Conservation (phyloP, 2,888 invertebrate genomes). For the Hypena proboscidalis region DNA sequence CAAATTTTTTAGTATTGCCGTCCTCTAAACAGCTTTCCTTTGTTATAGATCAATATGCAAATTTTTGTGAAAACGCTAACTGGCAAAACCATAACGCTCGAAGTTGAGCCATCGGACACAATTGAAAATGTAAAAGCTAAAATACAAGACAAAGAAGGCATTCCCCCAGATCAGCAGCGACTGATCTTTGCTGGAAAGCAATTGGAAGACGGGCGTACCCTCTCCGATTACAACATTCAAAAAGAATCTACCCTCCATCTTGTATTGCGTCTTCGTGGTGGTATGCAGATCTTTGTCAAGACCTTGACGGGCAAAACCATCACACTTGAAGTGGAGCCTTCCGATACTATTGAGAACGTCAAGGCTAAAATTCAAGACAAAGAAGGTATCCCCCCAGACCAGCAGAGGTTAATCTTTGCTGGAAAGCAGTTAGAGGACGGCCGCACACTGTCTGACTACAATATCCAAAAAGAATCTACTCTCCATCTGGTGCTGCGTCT, state of each 20-base stretch:
- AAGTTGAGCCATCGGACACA: conserved; percentile 51
- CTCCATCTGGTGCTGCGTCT: conserved; percentile 48
- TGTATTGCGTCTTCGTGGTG: conserved; percentile 45
- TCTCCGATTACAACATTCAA: conserved; percentile 48
- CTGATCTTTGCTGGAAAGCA: conserved; percentile 50
- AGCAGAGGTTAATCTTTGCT: conserved; percentile 78
- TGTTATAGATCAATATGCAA: conserved; percentile 71
- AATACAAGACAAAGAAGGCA: conserved; percentile 48
- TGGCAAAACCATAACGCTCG: conserved; percentile 57
- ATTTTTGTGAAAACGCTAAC: conserved; percentile 66
- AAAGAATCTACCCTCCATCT: conserved; percentile 49
- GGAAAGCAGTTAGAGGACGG: conserved; percentile 51
- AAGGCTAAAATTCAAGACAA: conserved; percentile 94
- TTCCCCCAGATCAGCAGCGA: conserved; percentile 51
- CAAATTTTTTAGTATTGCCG: conserved; percentile 54
- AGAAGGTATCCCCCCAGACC: conserved; percentile 91
- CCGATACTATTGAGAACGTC: conserved; percentile 95
- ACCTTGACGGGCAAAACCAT: conserved; percentile 95
- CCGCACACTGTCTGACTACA: conserved; percentile 49
- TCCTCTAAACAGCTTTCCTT: conserved; percentile 41
- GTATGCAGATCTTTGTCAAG: conserved; percentile 95
- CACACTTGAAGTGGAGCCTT: conserved; percentile 93
- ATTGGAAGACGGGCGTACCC: conserved; percentile 46
- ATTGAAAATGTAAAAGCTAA: conserved; percentile 51
- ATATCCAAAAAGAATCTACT: conserved; percentile 51